Base-by-base conservation (phyloP, 2,113 vertebrate species). In the Salvelinus namaycush region DNA sequence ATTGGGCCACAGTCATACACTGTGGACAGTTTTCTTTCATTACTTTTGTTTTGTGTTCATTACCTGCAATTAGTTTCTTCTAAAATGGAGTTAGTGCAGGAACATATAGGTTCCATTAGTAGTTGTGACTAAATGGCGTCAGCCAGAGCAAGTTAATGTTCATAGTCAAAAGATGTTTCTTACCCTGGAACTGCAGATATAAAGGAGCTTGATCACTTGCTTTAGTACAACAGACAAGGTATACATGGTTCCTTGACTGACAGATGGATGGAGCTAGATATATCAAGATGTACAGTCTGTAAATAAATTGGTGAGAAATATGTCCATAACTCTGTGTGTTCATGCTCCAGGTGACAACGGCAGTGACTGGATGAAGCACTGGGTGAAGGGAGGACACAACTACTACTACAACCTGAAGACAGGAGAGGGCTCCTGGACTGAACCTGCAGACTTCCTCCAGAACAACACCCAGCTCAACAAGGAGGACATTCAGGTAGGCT, bases 311-410 rank as follows among this genome's bases (percentile, higher is more conserved):
- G 18, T 72, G 70, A 13, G 51, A 74, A n/a, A 26, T 67, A 18
- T 76, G 29, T 51, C n/a, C 16, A 13, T 66, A 64, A 48, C 68
- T 70, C 11, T 66, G 7, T 69, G 31, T 71, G 31, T 20, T 6
- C 5, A 67, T 3, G 54, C 66, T 76, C 20, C 87, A 98, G 97
- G 95, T 11, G 92, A 95, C 79, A 97, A 95, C 39, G 91, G 79
- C 83, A 97, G 96, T 16, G 93, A 93, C 0, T 99, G 97, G 96
- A 94, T 96, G 87, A 93, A 95, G 70, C 97, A 98, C 91, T 99
- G 97, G 96, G 97, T 98, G 75, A 98, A 96, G 88, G 98, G 97
- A 44, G 97, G 97, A 72, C 97, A 98, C 83, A 93, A 97, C 81
- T 99, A 99, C 87, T 99, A 96, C 84, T 96, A 96, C 83, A 97